These are phyloP conservation scores for Drosophila koepferae DNA, from an alignment of 2,888 invertebrate species.

Conservation along the genomic window DNA sequence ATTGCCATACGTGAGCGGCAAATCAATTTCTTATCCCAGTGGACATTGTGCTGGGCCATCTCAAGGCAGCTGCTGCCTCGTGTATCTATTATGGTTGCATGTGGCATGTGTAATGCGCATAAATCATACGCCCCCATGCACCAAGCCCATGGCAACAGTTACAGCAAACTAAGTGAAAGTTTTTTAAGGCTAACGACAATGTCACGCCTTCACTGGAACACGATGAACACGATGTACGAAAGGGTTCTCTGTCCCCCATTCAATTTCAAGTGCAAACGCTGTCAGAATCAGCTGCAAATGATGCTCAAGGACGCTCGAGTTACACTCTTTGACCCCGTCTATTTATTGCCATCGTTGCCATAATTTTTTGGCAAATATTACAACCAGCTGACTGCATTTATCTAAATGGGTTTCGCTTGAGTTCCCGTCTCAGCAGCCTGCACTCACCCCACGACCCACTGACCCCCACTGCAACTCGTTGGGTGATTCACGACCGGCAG, in stretches of 20 bases:
- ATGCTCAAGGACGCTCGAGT: slow-evolving; percentile 29
- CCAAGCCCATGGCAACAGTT: not conserved
- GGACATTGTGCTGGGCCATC: slow-evolving; percentile 25
- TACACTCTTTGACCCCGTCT: slow-evolving; percentile 16
- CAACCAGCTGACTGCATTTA: slow-evolving; percentile 53
- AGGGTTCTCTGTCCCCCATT: not conserved
- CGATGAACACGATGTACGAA: not conserved
- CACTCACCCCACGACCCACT: not conserved
- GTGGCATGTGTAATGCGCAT: slow-evolving; percentile 34
- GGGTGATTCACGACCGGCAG: slow-evolving; percentile 19
- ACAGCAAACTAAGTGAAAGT: slow-evolving; percentile 22
- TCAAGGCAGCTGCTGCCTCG: slow-evolving; percentile 35
- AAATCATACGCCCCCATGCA: slow-evolving; percentile 51
- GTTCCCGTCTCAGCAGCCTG: not conserved
- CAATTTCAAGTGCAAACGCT: slow-evolving; percentile 28
- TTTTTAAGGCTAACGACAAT: slow-evolving; percentile 14
- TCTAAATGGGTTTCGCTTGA: slow-evolving; percentile 44
- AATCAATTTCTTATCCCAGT: slow-evolving; percentile 38
- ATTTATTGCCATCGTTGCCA: slow-evolving; percentile 30
- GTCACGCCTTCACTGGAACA: not conserved
- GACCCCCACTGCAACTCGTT: slow-evolving; percentile 9
- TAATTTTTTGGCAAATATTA: slow-evolving; percentile 19
- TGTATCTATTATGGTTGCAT: slow-evolving; percentile 10
- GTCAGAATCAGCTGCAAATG: slow-evolving; percentile 54
- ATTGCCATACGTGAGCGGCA: slow-evolving; percentile 54